Evolutionary conservation across 1,140 invertebrate species (phyloP), one percentile per base, ranked within the genome.

Genomic region (Lepidurus apus): DNA sequence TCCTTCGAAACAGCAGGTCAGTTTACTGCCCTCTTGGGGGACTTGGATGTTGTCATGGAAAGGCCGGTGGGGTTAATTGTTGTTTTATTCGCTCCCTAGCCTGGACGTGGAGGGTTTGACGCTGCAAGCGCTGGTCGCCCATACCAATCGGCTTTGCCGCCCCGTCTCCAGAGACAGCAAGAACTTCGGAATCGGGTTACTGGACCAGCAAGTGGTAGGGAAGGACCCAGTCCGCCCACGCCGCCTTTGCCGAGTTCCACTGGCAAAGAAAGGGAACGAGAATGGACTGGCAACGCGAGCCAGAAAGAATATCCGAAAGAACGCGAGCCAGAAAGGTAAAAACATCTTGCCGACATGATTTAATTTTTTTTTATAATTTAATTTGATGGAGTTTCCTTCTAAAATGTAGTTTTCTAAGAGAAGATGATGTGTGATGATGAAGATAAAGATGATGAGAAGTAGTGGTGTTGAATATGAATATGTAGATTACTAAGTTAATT

Each of bases 141-240:
- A 7, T 65, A 65, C 53, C 53, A 65, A 17, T 65, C 74, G 43
- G 42, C 47, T 76, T 78, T 73, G 17, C 43, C 44, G 26, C 47
- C 47, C 42, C 42, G 65, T 43, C 77, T 78, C 65, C 73, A 81
- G 82, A 80, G 82, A 82, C 10, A 42, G 79, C 53, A 80, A 82
- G 74, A 79, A 77, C 26, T 74, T 78, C 53, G 76, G 73, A 75
- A 44, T n/a, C 74, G 43, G 7, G 74, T 43, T n/a, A 17, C n/a
- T n/a, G 74, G 74, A 5, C 42, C 74, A 13, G 43, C 17, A n/a
- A 7, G 42, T 13, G 74, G 42, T 7, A 13, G 42, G n/a, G 42
- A 42, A 75, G 74, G 74, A 17, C 42, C 42, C 7, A 34, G 42
- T 21, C n/a, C 74, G 11, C 74, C 74, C 1, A 42, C 74, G 13